A percentile compares a stretch with the other conserved stretches of the same genome.
These are phyloP conservation scores for Drosophila quinaria DNA, from an alignment of 2,888 invertebrate genomes.

Conservation along the genomic window DNA sequence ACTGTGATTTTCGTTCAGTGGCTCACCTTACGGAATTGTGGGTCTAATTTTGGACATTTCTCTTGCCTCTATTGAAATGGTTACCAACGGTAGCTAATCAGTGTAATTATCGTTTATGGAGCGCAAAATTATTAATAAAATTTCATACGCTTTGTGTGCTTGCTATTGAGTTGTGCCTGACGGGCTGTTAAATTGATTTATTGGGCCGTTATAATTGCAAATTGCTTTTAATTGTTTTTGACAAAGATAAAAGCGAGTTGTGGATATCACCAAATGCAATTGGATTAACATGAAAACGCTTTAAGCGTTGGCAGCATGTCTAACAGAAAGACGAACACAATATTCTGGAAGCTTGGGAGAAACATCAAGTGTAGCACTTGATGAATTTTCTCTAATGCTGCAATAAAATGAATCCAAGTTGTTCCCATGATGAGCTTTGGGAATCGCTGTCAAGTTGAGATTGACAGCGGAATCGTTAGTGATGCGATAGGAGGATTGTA, in stretches of 20 bases:
- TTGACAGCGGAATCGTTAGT: neutral
- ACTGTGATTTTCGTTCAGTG: constrained; percentile 34
- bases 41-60: constrained; percentile 42
- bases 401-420: constrained; percentile 14
- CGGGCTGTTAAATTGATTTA: constrained; percentile 66
- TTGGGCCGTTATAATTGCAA: constrained; percentile 67
- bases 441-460: neutral
- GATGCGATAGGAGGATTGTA: neutral
- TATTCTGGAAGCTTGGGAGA: constrained; percentile 3
- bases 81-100: constrained; percentile 55
- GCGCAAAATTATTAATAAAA: constrained; percentile 69
- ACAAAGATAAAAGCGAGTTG: constrained; percentile 46
- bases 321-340: constrained; percentile 14
- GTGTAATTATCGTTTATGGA: constrained; percentile 67
- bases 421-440: neutral
- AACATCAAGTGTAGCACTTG: constrained; percentile 11
- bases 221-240: constrained; percentile 69
- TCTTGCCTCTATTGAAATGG: neutral
- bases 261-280: constrained; percentile 35
- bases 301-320: constrained; percentile 3
- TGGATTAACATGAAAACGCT: constrained; percentile 44
- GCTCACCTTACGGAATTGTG: constrained; percentile 27
- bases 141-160: constrained; percentile 40
- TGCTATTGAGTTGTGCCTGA: constrained; percentile 16
- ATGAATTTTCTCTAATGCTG: constrained; percentile 15